Conservation (phyloP, 1,140 invertebrate species). For the Scaptomyza montana region DNA sequence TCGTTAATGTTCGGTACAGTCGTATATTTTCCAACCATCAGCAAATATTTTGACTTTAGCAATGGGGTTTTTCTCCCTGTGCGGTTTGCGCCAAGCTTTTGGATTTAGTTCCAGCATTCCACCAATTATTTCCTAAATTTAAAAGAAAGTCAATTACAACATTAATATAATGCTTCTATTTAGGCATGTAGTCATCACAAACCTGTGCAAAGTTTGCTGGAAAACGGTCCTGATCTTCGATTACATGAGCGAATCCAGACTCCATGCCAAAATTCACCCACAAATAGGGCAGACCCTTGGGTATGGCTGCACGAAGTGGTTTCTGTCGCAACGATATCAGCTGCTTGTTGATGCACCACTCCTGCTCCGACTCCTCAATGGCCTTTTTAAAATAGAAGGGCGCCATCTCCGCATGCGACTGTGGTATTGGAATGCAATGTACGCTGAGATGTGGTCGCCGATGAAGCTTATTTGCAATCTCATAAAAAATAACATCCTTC, state of each 20-base stretch:
- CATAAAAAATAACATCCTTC: conserved; percentile 95
- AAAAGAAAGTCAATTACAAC: conserved; percentile 11
- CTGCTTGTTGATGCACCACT: conserved; percentile 98
- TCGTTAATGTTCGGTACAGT: conserved; percentile 58
- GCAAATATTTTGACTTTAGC: conserved; percentile 69
- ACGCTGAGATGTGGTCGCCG: conserved; percentile 93
- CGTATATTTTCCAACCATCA: conserved; percentile 70
- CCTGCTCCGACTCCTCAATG: conserved; percentile 95
- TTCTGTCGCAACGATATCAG: conserved; percentile 92
- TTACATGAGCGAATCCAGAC: conserved; percentile 96
- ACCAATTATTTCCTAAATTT: conserved; percentile 94
- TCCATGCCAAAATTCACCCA: conserved; percentile 95
- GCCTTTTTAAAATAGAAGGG: conserved; percentile 99
- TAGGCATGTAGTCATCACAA: conserved; percentile 27
- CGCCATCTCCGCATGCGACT: conserved; percentile 86
- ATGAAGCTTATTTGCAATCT: conserved; percentile 90
- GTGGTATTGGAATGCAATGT: conserved; percentile 95
- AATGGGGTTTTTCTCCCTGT: conserved; percentile 85
- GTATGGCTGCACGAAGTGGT: conserved; percentile 91
- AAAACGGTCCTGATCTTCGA: conserved; percentile 96
- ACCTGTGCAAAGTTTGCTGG: conserved; percentile 96
- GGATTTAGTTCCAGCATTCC: conserved; percentile 96
- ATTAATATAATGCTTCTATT: no score
- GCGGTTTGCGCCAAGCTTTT: conserved; percentile 92
- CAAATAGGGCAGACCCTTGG: conserved; percentile 98